phyloP scores from a whole-genome alignment of 2,113 vertebrate genomes.

The Clarias magur region DNA sequence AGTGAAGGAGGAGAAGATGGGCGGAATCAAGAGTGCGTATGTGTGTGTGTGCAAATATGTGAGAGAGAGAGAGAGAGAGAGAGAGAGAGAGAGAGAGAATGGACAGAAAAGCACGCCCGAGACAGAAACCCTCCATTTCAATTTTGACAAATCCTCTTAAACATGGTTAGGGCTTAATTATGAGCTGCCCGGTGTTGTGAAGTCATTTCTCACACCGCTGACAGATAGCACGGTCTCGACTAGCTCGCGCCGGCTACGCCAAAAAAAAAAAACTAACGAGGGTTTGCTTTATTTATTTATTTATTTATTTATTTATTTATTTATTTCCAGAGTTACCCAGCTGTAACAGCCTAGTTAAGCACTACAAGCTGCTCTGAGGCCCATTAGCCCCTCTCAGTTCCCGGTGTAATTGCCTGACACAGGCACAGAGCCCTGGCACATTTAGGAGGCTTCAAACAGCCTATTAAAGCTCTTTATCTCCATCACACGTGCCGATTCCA shows the following conservation, averaged over 20 bases:
- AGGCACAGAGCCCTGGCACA: conserved; percentile 18
- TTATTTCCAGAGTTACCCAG: conserved; percentile 16
- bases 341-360: conserved; percentile 32
- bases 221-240: conserved; percentile 43
- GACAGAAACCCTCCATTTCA: conserved; percentile 63
- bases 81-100: not conserved
- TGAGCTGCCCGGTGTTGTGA: conserved; percentile 58
- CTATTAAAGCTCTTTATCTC: conserved; percentile 35
- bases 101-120: conserved; percentile 2
- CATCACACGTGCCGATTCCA: not conserved
- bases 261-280: not conserved
- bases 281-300: not conserved
- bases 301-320: not conserved
- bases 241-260: conserved; percentile 1
- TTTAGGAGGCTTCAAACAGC: conserved; percentile 22
- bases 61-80: not conserved
- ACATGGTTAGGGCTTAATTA: conserved; percentile 76
- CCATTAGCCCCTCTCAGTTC: conserved; percentile 37
- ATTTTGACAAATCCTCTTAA: conserved; percentile 76
- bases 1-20: conserved; percentile 33
- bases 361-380: not conserved
- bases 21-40: conserved; percentile 16
- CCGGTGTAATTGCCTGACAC: conserved; percentile 37
- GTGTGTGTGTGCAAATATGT: not conserved
- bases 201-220: conserved; percentile 58